These are phyloP conservation scores for Chirona hameri DNA, from an alignment of 2,888 invertebrate genomes.

Conservation along the genomic window DNA sequence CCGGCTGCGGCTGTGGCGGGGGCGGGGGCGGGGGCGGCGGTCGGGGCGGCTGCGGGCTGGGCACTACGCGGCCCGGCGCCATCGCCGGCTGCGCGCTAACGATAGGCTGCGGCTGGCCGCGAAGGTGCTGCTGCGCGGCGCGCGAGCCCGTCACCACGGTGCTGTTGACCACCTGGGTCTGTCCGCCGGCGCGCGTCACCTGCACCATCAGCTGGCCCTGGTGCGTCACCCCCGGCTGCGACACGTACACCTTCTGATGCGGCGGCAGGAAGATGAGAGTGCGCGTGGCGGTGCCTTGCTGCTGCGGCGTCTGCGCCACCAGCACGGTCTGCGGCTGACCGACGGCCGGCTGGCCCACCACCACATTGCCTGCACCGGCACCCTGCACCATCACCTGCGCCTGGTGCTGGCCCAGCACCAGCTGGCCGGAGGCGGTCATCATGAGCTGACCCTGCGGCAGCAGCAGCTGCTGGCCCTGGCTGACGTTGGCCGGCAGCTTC, in stretches of 20 bases:
- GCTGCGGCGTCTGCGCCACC: conserved; percentile 64
- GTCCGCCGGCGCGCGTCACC: not conserved
- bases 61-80: conserved; percentile 33
- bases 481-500: conserved; percentile 24
- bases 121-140: conserved; percentile 35
- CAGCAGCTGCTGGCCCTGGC: conserved; percentile 32
- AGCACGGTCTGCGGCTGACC: conserved; percentile 62
- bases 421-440: conserved; percentile 31
- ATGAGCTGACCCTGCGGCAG: conserved; percentile 27
- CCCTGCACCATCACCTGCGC: conserved; percentile 39
- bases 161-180: conserved; percentile 30
- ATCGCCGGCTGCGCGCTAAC: conserved; percentile 34
- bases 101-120: conserved; percentile 36
- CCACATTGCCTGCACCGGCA: conserved; percentile 34
- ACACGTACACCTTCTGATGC: conserved; percentile 44
- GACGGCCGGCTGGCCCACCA: conserved; percentile 46
- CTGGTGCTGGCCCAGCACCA: conserved; percentile 37
- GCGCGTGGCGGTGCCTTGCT: conserved; percentile 59
- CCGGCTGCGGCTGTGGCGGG: conserved; percentile 34
- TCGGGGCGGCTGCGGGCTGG: conserved; percentile 29
- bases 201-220: conserved; percentile 31
- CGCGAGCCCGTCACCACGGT: conserved; percentile 40
- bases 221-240: conserved; percentile 27
- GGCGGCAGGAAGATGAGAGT: conserved; percentile 68
- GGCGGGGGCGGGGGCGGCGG: conserved; percentile 28